phyloP scores from a whole-genome alignment of 2,888 invertebrate genomes.

The Leptarthrus brevirostris region DNA sequence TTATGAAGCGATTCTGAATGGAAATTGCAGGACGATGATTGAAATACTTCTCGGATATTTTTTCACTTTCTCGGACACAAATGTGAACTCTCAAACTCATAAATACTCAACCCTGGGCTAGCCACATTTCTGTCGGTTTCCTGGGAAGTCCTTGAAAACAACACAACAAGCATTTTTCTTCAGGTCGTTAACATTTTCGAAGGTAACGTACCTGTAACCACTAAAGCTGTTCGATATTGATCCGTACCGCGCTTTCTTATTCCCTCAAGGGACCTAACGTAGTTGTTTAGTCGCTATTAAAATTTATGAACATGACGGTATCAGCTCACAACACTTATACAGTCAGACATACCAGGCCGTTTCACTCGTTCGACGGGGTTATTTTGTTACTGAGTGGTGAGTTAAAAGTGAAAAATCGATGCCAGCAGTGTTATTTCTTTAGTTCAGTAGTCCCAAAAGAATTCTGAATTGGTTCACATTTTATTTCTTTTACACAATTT shows the following conservation, averaged over 20 bases:
- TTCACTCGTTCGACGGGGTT: background rate
- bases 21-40: no score
- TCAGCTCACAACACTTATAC: background rate
- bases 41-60: no score
- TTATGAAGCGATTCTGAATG: no score
- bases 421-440: background rate
- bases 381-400: slow-evolving; percentile 1
- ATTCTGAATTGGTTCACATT: slow-evolving; percentile 15
- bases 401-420: slow-evolving; percentile 43
- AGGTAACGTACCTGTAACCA: slow-evolving; percentile 41
- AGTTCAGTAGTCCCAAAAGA: background rate
- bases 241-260: background rate
- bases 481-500: slow-evolving; percentile 21
- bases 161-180: background rate
- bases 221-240: slow-evolving; percentile 28
- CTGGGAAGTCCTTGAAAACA: no score
- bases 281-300: slow-evolving; percentile 30
- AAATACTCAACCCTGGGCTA: no score
- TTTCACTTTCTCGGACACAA: no score
- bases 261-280: background rate
- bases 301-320: slow-evolving; percentile 32
- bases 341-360: slow-evolving; percentile 7
- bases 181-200: background rate
- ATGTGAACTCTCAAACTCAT: no score
- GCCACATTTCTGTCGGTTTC: no score